Evolutionary conservation across 2,888 invertebrate species (phyloP), one percentile per base, ranked within the genome.

Genomic region (Troides helena): DNA sequence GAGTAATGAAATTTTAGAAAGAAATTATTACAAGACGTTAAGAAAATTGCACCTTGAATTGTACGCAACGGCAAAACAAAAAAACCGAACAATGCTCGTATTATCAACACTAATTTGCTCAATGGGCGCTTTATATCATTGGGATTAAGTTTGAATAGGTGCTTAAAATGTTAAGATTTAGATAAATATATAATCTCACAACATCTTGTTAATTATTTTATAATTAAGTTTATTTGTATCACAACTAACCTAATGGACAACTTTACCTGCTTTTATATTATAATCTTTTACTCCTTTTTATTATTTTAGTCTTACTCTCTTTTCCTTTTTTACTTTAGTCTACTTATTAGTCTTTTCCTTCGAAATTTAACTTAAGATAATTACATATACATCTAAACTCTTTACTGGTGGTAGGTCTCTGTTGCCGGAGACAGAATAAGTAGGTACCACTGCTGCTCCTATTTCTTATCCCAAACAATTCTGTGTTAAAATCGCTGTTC

Each of bases 1-100:
- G 58, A 18, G 6, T 56, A 63, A 67, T 67, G 36, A 56, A 60
- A 63, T 62, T 62, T 46, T 65, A 23, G 62, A 66, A 70, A 63
- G 66, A 67, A 67, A 67, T 70, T 67, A 43, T 67, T 14, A 63
- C 67, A 60, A 60, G 60, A 60, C 23, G 17, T 58, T 39, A 62
- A 53, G 60, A 70, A 67, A 67, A 64, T 67, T 25, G 56, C 39
- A 23, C 43, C 59, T 67, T 12, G 59, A 63, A 69, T 57, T 69
- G 18, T 62, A 43, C 30, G 62, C 64, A 69, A 69, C 60, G 25
- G 23, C 18, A 53, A 18, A 6, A 53, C 7, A 61, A 30, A 70
- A 62, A 63, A 67, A 66, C 25, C 25, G 50, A 70, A 70, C 70
- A 70, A 70, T 63, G 60, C 64, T 17, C 46, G 56, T 61, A 61